Base-by-base conservation (phyloP, 2,113 vertebrate species). In the Erpornis zantholeuca region DNA sequence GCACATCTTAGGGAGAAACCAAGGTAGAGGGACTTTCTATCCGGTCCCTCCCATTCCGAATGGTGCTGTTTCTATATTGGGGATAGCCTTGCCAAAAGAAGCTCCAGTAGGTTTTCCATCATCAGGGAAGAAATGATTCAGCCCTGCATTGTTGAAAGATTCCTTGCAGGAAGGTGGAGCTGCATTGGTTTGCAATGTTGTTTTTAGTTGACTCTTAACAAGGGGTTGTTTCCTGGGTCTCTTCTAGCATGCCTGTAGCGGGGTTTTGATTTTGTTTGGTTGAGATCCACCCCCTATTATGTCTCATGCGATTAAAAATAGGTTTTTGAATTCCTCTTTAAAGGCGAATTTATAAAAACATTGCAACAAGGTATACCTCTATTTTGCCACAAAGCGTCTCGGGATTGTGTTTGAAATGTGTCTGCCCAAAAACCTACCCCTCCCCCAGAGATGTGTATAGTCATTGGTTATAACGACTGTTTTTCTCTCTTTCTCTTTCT, bases 281-380 rank as follows among this genome's bases (percentile, higher is more conserved):
- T 97, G 98, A 98, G 97, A 97, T 97, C 96, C 97, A 92, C 90
- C 92, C 96, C 97, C 96, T 97, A 97, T 86, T 80, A 94, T 95
- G 95, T 97, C 94, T 97, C 95, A 98, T 97, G 96, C 17, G 94
- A 97, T 97, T 97, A 97, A 97, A 97, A 94, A 88, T 89, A 97
- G 96, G 94, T 97, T 98, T 97, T 98, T 97, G 89, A 98, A 98
- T 97, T 94, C 95, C 96, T 96, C 98, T 98, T 98, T 97, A 97
- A 98, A 98, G 98, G 97, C 80, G 97, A 97, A 96, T 97, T 97
- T 98, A 98, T 98, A 98, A 98, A 99, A 99, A 98, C 99, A 99
- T 99, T 99, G 98, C 99, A 99, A 99, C 99, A 98, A 99, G 99
- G 98, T 99, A 99, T 99, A 99, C 99, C 99, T 99, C 99, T 99